These are phyloP conservation scores for Otis tarda DNA, from an alignment of 2,113 vertebrate genomes.

Conservation along the genomic window DNA sequence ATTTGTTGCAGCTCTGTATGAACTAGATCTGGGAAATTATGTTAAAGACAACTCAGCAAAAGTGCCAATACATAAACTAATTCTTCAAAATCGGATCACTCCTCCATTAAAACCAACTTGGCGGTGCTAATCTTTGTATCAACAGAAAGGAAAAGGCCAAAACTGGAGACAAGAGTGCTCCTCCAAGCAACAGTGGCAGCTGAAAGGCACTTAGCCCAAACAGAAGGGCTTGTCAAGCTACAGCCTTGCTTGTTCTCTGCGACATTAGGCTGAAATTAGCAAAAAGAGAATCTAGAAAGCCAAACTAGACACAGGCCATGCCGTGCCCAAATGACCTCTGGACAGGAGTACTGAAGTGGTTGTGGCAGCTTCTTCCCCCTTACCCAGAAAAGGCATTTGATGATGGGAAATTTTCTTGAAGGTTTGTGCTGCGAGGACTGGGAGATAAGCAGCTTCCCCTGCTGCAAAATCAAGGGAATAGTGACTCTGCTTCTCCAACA, in stretches of 20 bases:
- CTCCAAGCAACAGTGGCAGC: background rate
- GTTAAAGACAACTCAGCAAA: background rate
- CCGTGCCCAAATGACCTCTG: background rate
- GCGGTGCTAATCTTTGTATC: background rate
- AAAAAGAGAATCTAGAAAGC: background rate
- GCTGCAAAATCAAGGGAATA: background rate
- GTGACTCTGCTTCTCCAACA: background rate
- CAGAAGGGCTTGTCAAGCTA: background rate
- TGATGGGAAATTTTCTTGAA: background rate
- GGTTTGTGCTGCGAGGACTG: fast-evolving
- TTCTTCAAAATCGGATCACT: background rate
- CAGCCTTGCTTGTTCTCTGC: background rate
- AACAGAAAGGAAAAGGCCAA: background rate
- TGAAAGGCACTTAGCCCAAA: background rate
- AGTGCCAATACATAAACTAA: background rate
- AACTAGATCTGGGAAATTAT: background rate
- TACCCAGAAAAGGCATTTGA: background rate
- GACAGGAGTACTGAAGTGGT: background rate
- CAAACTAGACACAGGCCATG: background rate
- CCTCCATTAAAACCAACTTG: background rate
- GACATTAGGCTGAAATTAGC: background rate
- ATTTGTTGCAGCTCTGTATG: background rate
- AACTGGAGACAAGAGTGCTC: background rate
- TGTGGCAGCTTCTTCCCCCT: background rate
- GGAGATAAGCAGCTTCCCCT: background rate